Evolutionary conservation across 2,888 invertebrate genomes (phyloP), one percentile per base, ranked within the genome.

Genomic region (Agriotes lineatus): DNA sequence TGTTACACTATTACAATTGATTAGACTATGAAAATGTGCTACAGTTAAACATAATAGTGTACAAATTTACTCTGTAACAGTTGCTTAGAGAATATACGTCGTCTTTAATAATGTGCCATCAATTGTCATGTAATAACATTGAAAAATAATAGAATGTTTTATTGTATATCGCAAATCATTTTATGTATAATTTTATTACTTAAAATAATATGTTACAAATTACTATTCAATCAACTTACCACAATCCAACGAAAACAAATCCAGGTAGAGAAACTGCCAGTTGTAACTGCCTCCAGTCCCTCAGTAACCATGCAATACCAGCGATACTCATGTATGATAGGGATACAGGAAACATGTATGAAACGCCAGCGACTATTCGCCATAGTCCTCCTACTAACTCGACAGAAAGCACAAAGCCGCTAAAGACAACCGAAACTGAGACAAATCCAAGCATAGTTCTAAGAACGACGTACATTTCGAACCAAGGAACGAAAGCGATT

Each of bases 381-480:
- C 93, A 93, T 75, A 91, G 90, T 1, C 93, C 93, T 14, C 92
- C 93, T 2, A 93, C 93, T 62, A 93, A 85, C 82, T 94, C 94
- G 75, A 93, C 92, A 35, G 92, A 90, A 33, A 94, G 85, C 4
- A 94, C 93, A 76, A 94, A 92, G 20, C 92, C 93, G 37, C 93
- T 91, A 82, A 93, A 93, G 19, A 94, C 94, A 52, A 94, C 91
- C 14, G 93, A 93, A n/a, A 93, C 93, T 0, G 92, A 93, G 10
- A 92, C 91, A 74, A 91, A 89, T 0, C 94, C 94, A 81, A 93
- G 87, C 1, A 91, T 78, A 2, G 91, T 89, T 45, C 94, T 86
- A 44, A 94, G 86, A 0, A 89, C 83, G 48, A 92, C 86, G 83
- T 93, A 94, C 71, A 92, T 86, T 73, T 90, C 85, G 82, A 90